These are phyloP conservation scores for Embidobia sp. DNA, from an alignment of 2,888 invertebrate genomes.

Conservation along the genomic window DNA sequence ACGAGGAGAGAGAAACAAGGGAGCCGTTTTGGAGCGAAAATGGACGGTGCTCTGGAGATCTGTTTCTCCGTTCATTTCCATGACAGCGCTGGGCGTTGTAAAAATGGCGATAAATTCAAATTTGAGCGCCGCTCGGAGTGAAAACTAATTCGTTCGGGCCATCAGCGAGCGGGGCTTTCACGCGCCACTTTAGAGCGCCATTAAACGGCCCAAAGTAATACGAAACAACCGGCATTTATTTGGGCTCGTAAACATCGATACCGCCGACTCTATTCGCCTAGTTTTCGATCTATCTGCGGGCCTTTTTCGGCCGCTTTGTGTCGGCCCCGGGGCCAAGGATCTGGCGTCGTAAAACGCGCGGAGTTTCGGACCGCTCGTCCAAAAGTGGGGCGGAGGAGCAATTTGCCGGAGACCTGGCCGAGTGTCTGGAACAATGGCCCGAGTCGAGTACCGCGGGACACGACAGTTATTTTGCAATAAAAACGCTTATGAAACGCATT, in stretches of 20 bases:
- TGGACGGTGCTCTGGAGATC: no score
- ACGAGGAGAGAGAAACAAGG: no score
- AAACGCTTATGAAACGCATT: slow-evolving; percentile 65
- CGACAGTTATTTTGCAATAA: slow-evolving; percentile 73
- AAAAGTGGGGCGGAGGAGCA: slow-evolving; percentile 54
- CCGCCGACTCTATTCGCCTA: slow-evolving; percentile 56
- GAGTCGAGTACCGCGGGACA: slow-evolving; percentile 54
- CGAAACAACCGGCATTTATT: slow-evolving; percentile 76
- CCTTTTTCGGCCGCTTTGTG: neutral
- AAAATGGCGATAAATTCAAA: slow-evolving; percentile 39
- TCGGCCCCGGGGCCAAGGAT: slow-evolving; percentile 67
- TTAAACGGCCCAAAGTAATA: slow-evolving; percentile 78
- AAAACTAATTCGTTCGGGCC: slow-evolving; percentile 65
- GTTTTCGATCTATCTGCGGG: slow-evolving; percentile 14
- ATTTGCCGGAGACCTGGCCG: slow-evolving; percentile 66
- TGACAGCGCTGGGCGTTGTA: slow-evolving; percentile 3
- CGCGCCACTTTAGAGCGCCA: slow-evolving; percentile 76
- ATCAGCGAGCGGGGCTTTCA: slow-evolving; percentile 70
- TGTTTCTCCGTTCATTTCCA: no score
- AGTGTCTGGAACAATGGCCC: slow-evolving; percentile 44
- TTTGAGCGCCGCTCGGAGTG: slow-evolving; percentile 37
- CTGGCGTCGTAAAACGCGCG: slow-evolving; percentile 75
- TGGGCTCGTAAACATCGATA: slow-evolving; percentile 80
- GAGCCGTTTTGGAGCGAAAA: no score
- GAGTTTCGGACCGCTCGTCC: slow-evolving; percentile 45